A percentile compares a stretch with the other conserved stretches of the same genome.
phyloP scores from a whole-genome alignment of 92 coral and sea anemone species.

The Parazoanthus darwini region DNA sequence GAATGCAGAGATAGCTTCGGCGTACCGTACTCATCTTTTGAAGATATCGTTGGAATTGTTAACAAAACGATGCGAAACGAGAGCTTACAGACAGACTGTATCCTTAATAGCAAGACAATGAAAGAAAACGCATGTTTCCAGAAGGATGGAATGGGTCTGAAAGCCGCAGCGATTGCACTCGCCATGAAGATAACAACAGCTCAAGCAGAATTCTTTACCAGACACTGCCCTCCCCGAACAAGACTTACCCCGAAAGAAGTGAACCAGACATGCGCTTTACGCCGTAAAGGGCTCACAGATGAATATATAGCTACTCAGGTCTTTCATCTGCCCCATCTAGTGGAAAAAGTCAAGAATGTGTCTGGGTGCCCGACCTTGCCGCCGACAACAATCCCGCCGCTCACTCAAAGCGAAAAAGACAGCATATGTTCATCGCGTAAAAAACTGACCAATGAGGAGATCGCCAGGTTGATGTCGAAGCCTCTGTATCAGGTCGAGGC shows the following conservation, averaged over 20 bases:
- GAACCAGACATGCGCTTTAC: neutral
- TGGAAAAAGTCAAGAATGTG: neutral
- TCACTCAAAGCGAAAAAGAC: neutral
- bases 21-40: neutral
- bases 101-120: slow-evolving; percentile 2
- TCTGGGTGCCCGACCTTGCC: neutral
- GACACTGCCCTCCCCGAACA: neutral
- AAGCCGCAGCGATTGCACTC: neutral
- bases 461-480: neutral
- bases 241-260: neutral
- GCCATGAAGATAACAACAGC: neutral
- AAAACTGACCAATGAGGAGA: neutral
- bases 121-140: neutral
- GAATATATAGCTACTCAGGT: neutral
- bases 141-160: neutral
- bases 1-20: neutral
- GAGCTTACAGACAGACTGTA: slow-evolving; percentile 16
- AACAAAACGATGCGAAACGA: neutral
- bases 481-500: neutral
- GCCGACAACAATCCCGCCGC: neutral
- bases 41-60: neutral
- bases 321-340: neutral
- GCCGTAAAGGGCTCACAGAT: neutral
- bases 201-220: neutral
- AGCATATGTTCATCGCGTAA: neutral